Percentiles rank a stretch among this genome's conserved stretches.
These are phyloP conservation scores for Rhyacophila evoluta DNA, from an alignment of 2,888 invertebrate genomes.

Conservation along the genomic window DNA sequence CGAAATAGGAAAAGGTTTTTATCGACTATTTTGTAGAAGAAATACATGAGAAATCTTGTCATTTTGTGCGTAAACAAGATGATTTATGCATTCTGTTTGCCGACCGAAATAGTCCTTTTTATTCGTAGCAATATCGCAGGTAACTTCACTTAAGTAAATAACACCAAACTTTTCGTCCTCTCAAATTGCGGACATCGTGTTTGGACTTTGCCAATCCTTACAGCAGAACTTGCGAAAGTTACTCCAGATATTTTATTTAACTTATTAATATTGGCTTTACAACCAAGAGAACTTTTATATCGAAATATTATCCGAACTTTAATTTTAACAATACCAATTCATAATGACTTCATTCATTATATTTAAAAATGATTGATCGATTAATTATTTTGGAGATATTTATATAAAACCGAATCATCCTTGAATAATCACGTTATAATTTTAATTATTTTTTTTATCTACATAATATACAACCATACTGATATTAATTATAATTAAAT, in stretches of 20 bases:
- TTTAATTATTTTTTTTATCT: no score
- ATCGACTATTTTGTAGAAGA: neutral
- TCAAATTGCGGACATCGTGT: neutral
- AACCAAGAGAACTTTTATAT: no score
- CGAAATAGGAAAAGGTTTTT: neutral
- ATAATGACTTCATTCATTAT: no score
- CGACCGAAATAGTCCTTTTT: constrained; percentile 22
- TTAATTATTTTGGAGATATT: no score
- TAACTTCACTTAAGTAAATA: constrained; percentile 24
- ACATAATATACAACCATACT: no score
- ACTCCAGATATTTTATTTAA: neutral
- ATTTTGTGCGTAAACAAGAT: constrained; percentile 24
- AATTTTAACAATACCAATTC: no score
- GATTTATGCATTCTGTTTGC: constrained; percentile 24
- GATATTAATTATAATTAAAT: no score
- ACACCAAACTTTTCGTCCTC: constrained; percentile 16
- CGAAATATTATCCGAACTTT: no score
- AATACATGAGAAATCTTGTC: constrained; percentile 13
- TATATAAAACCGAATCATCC: no score
- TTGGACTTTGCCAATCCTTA: neutral
- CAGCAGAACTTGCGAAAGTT: neutral
- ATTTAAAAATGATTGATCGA: no score
- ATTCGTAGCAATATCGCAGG: constrained; percentile 24
- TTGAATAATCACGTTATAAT: no score
- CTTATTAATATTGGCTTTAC: neutral